Conservation (phyloP, 2,113 vertebrate genomes). For the Hymenochirus boettgeri region DNA sequence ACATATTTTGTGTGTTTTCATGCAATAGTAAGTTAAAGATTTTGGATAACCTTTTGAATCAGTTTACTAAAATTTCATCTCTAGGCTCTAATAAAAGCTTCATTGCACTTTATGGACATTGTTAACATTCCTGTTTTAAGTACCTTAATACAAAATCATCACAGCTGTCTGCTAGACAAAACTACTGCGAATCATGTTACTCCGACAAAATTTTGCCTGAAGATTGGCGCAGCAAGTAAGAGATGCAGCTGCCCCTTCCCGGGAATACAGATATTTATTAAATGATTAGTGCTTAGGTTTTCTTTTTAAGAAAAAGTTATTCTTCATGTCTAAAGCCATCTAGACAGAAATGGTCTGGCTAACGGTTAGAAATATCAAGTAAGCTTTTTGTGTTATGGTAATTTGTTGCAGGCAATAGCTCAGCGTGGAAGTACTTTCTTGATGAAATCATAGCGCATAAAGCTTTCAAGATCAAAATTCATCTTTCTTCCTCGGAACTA, state of each 20-base stretch:
- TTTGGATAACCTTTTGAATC: constrained; percentile 12
- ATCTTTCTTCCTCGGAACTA: neutral
- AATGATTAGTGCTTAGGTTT: constrained; percentile 11
- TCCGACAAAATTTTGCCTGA: constrained; percentile 14
- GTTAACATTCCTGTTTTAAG: constrained; percentile 42
- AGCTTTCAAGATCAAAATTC: constrained; percentile 6
- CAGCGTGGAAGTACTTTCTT: neutral
- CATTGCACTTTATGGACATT: constrained; percentile 31
- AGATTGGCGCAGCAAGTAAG: constrained; percentile 14
- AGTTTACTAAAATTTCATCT: constrained; percentile 33
- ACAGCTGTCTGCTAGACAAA: constrained; percentile 33
- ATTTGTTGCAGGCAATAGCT: constrained; percentile 5
- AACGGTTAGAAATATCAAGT: constrained; percentile 10
- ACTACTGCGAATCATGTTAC: constrained; percentile 41
- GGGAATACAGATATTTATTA: constrained; percentile 22
- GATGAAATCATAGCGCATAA: neutral
- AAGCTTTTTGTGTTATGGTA: neutral
- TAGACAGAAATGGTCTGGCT: constrained; percentile 9
- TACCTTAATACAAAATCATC: constrained; percentile 37
- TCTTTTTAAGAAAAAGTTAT: neutral
- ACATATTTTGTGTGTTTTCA: no score
- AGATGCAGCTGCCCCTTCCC: constrained; percentile 32
- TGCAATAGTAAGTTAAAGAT: no score
- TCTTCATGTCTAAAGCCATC: constrained; percentile 10
- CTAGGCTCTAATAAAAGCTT: constrained; percentile 35